Conservation (phyloP, 2,797 vertebrate species). For the Poeciliopsis gracilis region DNA sequence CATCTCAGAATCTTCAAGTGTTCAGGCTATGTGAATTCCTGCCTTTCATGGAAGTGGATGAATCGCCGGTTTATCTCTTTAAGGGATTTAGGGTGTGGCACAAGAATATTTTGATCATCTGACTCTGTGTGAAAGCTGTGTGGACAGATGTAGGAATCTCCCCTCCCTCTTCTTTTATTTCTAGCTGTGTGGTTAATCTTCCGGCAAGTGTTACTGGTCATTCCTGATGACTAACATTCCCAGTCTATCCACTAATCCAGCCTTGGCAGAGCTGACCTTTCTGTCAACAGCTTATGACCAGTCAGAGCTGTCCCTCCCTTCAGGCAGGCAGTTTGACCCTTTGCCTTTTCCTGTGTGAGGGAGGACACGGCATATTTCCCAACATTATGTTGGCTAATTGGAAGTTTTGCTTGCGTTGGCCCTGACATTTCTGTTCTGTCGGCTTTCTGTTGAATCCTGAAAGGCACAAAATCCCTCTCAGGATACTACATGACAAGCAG, state of each 20-base stretch:
- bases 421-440: slow-evolving; percentile 30
- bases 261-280: slow-evolving; percentile 18
- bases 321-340: slow-evolving; percentile 22
- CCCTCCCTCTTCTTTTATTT: not conserved
- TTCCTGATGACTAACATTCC: slow-evolving; percentile 4
- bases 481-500: slow-evolving; percentile 75
- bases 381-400: slow-evolving; percentile 25
- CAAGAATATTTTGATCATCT: slow-evolving; percentile 2
- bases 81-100: not conserved
- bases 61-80: not conserved
- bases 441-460: slow-evolving; percentile 73
- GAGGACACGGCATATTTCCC: slow-evolving; percentile 17
- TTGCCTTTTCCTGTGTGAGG: slow-evolving; percentile 1
- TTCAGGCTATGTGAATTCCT: not conserved
- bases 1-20: not conserved
- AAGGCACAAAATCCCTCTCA: slow-evolving; percentile 75
- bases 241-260: slow-evolving; percentile 3
- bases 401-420: not conserved
- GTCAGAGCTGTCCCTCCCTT: slow-evolving; percentile 18
- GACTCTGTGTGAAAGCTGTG: not conserved
- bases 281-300: slow-evolving; percentile 23
- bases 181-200: not conserved
- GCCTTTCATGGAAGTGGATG: not conserved
- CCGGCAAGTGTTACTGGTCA: slow-evolving; percentile 3
- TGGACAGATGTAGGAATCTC: not conserved